phyloP scores from a whole-genome alignment of 2,113 vertebrate species.

The Pangasianodon gigas region DNA sequence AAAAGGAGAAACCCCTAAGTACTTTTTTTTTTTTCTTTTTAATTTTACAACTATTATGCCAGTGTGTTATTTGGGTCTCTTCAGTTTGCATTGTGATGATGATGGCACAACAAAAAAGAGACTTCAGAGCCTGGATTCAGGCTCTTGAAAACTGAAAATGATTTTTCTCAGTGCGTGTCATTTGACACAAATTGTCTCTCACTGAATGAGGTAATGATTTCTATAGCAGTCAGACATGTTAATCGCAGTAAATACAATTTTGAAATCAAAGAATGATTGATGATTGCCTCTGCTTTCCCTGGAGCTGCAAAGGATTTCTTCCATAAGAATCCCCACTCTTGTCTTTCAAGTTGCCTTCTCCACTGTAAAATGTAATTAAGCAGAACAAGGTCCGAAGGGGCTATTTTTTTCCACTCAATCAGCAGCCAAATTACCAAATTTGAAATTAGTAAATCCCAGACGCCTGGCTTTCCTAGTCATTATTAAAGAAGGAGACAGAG shows the following conservation, averaged over 20 bases:
- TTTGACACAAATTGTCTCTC: conserved; percentile 64
- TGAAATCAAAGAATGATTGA: conserved; percentile 73
- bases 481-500: conserved; percentile 51
- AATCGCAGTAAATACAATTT: conserved; percentile 70
- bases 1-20: conserved; percentile 30
- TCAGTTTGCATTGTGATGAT: conserved; percentile 64
- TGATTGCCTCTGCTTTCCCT: conserved; percentile 57
- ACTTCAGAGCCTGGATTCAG: conserved; percentile 50
- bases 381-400: conserved; percentile 72
- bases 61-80: conserved; percentile 54
- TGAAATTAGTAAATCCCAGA: conserved; percentile 73
- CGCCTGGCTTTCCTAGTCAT: conserved; percentile 59
- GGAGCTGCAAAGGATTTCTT: conserved; percentile 55
- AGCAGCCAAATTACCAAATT: conserved; percentile 71
- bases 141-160: conserved; percentile 38
- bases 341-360: conserved; percentile 72
- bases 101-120: conserved; percentile 64
- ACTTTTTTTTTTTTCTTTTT: background rate
- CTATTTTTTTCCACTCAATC: conserved; percentile 69
- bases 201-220: conserved; percentile 63
- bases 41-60: conserved; percentile 36
- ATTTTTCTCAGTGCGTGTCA: conserved; percentile 58
- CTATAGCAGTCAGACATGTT: conserved; percentile 67
- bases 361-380: conserved; percentile 78
- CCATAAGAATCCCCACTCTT: conserved; percentile 67